These are phyloP conservation scores for Catocala nupta DNA, from an alignment of 2,888 invertebrate species.

Conservation along the genomic window DNA sequence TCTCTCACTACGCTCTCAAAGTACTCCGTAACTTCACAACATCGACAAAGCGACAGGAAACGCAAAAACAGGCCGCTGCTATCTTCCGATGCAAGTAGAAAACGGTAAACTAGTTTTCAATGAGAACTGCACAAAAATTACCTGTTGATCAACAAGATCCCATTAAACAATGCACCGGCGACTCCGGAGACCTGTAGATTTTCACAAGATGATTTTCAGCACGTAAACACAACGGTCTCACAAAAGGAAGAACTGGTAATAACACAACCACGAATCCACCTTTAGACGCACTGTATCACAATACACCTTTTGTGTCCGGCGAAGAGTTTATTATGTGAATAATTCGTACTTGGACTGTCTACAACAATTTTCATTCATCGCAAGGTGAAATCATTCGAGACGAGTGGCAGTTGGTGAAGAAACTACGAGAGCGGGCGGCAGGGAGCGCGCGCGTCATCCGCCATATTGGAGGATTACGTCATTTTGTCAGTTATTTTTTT, in stretches of 20 bases:
- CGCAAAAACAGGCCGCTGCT: constrained; percentile 37
- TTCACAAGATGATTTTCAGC: constrained; percentile 67
- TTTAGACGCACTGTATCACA: constrained; percentile 75
- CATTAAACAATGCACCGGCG: constrained; percentile 79
- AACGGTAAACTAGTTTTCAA: constrained; percentile 35
- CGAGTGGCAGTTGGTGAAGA: constrained; percentile 74
- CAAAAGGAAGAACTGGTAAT: constrained; percentile 82
- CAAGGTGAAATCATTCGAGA: constrained; percentile 79
- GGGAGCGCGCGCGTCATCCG: constrained; percentile 83
- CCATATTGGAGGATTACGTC: constrained; percentile 86
- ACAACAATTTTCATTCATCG: constrained; percentile 82
- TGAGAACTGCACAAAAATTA: constrained; percentile 51
- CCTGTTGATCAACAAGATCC: constrained; percentile 85
- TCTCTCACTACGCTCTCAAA: constrained; percentile 18
- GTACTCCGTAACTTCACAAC: constrained; percentile 35
- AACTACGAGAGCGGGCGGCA: constrained; percentile 73
- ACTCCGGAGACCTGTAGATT: constrained; percentile 69
- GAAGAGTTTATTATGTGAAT: constrained; percentile 67
- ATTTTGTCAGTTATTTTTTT: constrained; percentile 58
- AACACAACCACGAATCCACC: constrained; percentile 80
- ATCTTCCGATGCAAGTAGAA: constrained; percentile 15
- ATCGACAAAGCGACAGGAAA: constrained; percentile 34
- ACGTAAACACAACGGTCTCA: constrained; percentile 84
- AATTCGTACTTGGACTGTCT: constrained; percentile 67
- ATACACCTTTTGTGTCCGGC: constrained; percentile 67